These are phyloP conservation scores for Lepetodrilus schrolli DNA, from an alignment of 2,888 invertebrate genomes.

Conservation along the genomic window DNA sequence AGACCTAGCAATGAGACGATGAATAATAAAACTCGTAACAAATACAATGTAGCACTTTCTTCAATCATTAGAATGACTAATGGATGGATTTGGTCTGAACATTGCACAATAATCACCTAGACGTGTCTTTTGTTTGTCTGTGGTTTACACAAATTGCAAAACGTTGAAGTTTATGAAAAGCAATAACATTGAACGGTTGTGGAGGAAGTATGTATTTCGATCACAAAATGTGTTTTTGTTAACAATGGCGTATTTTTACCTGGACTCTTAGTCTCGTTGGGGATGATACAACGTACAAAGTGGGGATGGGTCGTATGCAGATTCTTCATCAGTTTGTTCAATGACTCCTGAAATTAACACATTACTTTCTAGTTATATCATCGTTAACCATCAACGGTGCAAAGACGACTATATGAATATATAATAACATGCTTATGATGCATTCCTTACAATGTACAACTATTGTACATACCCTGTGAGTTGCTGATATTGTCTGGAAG, in stretches of 20 bases:
- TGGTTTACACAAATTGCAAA: neutral
- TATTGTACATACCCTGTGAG: conserved; percentile 97
- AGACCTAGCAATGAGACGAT: conserved; percentile 97
- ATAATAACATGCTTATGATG: too few relatives aligned
- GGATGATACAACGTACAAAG: conserved; percentile 99
- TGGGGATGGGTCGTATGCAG: conserved; percentile 80
- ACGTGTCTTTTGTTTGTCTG: too few relatives aligned
- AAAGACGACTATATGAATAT: too few relatives aligned
- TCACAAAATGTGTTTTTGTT: too few relatives aligned
- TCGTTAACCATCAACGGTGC: too few relatives aligned
- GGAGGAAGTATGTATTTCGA: too few relatives aligned
- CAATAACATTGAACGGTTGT: neutral
- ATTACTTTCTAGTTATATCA: neutral
- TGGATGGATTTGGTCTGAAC: neutral
- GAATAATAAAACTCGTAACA: too few relatives aligned
- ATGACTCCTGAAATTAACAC: conserved; percentile 55
- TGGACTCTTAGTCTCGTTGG: conserved; percentile 81
- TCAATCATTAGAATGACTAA: neutral
- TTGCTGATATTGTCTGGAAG: conserved; percentile 98
- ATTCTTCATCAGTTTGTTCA: conserved; percentile 96
- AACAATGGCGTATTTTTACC: too few relatives aligned
- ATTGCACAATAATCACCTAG: too few relatives aligned
- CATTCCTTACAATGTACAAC: too few relatives aligned
- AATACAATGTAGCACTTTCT: too few relatives aligned
- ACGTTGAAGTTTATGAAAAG: neutral